These are phyloP conservation scores for Lepidurus packardi DNA, from an alignment of 1,140 invertebrate genomes.

Conservation along the genomic window DNA sequence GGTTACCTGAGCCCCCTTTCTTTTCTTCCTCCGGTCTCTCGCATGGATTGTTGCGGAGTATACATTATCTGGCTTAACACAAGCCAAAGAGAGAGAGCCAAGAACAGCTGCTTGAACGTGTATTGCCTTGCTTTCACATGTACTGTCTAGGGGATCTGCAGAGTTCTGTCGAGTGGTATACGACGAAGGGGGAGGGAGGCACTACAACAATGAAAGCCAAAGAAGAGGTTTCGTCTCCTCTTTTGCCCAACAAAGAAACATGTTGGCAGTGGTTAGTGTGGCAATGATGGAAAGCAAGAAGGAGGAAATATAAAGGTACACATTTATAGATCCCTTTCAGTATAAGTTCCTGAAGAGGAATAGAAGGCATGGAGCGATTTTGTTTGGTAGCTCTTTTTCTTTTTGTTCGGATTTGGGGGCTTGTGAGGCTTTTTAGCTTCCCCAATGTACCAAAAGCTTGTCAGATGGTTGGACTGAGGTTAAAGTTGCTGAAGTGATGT, in stretches of 20 bases:
- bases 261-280: conserved; percentile 18
- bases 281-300: conserved; percentile 15
- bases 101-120: neutral
- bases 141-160: neutral
- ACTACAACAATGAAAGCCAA: neutral
- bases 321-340: neutral
- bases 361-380: neutral
- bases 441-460: neutral
- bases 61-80: neutral
- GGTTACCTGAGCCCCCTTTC: conserved; percentile 20
- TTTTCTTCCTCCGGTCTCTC: conserved; percentile 4
- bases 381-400: neutral
- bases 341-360: neutral
- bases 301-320: neutral
- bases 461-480: neutral
- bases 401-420: neutral
- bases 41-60: conserved; percentile 6
- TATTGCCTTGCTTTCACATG: neutral
- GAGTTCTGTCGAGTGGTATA: neutral
- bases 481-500: conserved; percentile 18
- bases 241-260: neutral
- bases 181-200: neutral
- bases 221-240: neutral
- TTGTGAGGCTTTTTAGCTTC: conserved; percentile 11
- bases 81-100: neutral